Conservation (phyloP, 2,797 vertebrate species). For the Chromobotia macracanthus region DNA sequence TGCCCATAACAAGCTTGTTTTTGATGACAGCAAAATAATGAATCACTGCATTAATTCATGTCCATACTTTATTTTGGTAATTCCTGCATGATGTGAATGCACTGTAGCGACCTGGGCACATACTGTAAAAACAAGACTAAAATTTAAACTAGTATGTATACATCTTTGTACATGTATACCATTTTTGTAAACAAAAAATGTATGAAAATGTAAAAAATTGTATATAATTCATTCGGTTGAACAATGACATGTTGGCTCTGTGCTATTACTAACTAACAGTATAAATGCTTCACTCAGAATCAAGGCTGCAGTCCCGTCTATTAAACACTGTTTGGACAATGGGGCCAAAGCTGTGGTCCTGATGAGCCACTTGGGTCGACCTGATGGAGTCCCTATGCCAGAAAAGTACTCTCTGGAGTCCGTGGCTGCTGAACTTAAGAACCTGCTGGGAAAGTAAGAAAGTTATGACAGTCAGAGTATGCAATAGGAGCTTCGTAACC, state of each 20-base stretch:
- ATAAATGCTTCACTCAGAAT: slow-evolving; percentile 75
- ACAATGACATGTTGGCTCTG: neutral
- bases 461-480: neutral
- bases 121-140: no score
- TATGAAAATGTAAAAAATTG: no score
- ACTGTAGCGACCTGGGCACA: no score
- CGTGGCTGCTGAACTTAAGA: slow-evolving; percentile 87
- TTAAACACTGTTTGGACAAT: slow-evolving; percentile 91
- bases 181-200: no score
- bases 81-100: no score
- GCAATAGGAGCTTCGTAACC: neutral
- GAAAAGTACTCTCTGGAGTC: slow-evolving; percentile 92
- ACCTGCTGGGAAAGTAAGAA: slow-evolving; percentile 86
- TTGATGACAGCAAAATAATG: no score
- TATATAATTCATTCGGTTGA: neutral
- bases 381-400: slow-evolving; percentile 90
- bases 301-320: slow-evolving; percentile 92
- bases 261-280: slow-evolving; percentile 1
- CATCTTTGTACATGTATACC: no score
- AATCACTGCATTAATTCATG: no score
- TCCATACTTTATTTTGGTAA: no score
- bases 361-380: slow-evolving; percentile 96
- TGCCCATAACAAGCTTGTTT: no score
- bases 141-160: no score
- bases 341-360: slow-evolving; percentile 94